Base-by-base conservation (phyloP, 1,140 invertebrate species). In the Drosophila santomea region DNA sequence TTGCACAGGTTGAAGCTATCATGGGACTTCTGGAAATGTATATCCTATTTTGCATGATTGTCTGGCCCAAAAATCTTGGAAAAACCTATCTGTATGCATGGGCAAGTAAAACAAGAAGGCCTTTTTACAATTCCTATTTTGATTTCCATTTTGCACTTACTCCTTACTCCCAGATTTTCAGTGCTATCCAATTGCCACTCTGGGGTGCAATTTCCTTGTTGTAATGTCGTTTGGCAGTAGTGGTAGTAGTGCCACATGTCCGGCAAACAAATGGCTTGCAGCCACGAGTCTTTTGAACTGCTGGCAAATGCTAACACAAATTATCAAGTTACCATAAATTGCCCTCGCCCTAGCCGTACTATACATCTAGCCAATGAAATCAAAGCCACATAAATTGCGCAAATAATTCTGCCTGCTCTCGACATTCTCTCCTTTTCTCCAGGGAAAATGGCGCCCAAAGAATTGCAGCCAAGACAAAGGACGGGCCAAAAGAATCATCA, bases 381-480 rank as follows among this genome's bases (percentile, higher is more conserved):
- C 83, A 88, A 88, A 88, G 79, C 71, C 80, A 83, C 83, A 88
- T 88, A 88, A 88, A 88, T 88, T 88, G 71, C 60, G 56, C 79
- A 88, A 89, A 88, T 88, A 88, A 88, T 89, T 88, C 83, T 75
- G 20, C 32, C 32, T 41, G 28, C 15, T 12, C 36, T 32, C 47
- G 23, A 39, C 39, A 39, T 45, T 54, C 39, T 17, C 11, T 1
- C 8, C 8, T 12, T 14, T 36, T 44, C 43, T 11, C 15, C 80
- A 66, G 69, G 59, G 56, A 64, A 74, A 61, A 64, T 58, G 55
- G 50, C 56, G 45, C 23, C 23, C 7, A 43, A 52, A 56, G 62
- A 62, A 39, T 35, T 73, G 67, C 74, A 78, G 60, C 64, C 57
- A 41, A 67, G 58, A 69, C 64, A 85, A 82, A 82, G 63, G 74